Evolutionary conservation across 2,797 vertebrate species (phyloP), one percentile per base, ranked within the genome.

Genomic region (Cryptoprocta ferox): DNA sequence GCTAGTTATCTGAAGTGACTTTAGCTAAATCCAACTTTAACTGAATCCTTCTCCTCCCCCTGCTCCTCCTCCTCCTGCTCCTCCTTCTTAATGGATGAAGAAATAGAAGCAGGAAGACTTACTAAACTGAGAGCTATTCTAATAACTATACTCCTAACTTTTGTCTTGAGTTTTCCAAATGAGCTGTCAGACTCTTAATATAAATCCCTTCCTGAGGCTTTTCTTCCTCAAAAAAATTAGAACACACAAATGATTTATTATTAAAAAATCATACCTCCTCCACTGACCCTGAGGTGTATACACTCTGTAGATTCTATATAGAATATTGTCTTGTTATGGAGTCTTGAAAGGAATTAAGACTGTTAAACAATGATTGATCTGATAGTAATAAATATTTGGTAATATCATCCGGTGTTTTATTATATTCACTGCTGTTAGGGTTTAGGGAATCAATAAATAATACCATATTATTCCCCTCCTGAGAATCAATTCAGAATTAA

Each of bases 401-500:
- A 61, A 87, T 95, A 15, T 50, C 70, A 98, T 66, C 86, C 1
- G 86, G 42, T 92, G 18, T 86, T 96, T 76, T 96, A 93, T 96
- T 94, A 70, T 96, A 91, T 66, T 89, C 61, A 89, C 80, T 71
- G 48, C 26, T 89, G 5, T 95, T 88, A 86, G 70, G 61, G 13
- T 91, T 95, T 96, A 91, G 37, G 8, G 1, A 26, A 95, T 97
- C 91, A 93, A 94, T 97, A 95, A 91, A 87, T 93, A 92, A 95
- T 94, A 32, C 53, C 37, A 30, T 87, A 15, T 84, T 94, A 32
- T 89, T 87, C 19, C 45, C 14, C 32, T 91, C 45, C 24, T 80
- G 70, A 89, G 26, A 97, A 84, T 96, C 65, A 96, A 87, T 87
- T 94, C 37, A 86, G 81, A 97, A 93, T 89, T 96, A 93, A 96